Evolutionary conservation across 2,113 vertebrate species (phyloP).

Genomic region (Trachemys scripta): DNA sequence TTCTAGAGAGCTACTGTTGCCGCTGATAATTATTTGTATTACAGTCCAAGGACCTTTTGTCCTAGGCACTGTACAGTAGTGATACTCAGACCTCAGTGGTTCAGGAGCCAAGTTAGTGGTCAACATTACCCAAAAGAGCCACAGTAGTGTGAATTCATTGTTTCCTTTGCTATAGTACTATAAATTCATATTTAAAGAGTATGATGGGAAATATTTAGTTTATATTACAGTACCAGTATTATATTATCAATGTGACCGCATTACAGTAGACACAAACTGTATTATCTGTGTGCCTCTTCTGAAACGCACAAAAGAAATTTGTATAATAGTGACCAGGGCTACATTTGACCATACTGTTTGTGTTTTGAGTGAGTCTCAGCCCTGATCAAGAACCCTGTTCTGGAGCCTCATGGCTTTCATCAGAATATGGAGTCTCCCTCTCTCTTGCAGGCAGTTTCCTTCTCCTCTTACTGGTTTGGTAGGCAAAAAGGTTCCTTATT

Average conservation of each 20-base stretch:
- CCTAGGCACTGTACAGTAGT: neutral
- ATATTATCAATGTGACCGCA: neutral
- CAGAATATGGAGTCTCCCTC: neutral
- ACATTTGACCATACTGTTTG: neutral
- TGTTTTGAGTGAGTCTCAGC: neutral
- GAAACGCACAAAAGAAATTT: neutral
- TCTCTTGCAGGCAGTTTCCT: neutral
- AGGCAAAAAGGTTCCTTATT: no score
- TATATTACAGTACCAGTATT: neutral
- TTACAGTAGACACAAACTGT: neutral
- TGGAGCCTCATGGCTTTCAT: neutral
- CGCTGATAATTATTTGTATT: neutral
- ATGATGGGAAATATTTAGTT: neutral
- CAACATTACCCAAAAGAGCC: neutral
- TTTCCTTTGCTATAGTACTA: neutral
- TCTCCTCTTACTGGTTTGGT: neutral
- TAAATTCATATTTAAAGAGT: neutral
- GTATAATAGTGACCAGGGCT: neutral
- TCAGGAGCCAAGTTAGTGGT: neutral
- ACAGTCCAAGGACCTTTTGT: neutral
- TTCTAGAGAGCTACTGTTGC: neutral
- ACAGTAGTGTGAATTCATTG: neutral
- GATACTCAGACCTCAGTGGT: neutral
- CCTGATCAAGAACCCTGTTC: neutral
- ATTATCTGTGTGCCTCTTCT: neutral